These are phyloP conservation scores for Potamarius usumacintae DNA, from an alignment of 2,113 vertebrate genomes.

Conservation along the genomic window DNA sequence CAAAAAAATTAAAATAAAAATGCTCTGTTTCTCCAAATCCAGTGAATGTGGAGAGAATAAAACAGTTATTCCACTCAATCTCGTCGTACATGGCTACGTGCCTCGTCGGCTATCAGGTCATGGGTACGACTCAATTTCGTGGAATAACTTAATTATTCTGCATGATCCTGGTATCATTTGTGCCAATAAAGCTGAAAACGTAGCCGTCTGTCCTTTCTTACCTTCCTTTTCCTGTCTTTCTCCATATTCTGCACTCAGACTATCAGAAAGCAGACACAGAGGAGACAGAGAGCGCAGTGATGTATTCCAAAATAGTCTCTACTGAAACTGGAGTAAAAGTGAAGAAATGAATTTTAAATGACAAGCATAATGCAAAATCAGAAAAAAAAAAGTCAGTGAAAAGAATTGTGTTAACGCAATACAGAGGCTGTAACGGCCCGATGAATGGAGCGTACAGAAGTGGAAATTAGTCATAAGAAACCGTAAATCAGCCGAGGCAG, in stretches of 20 bases:
- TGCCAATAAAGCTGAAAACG: conserved; percentile 54
- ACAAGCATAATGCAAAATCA: neutral
- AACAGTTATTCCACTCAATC: too few species aligned
- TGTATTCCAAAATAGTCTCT: neutral
- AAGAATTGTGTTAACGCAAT: conserved; percentile 21
- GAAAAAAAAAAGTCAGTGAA: neutral
- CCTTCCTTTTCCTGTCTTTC: neutral
- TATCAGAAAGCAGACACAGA: neutral
- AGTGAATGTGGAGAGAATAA: too few species aligned
- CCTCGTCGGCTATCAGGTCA: too few species aligned
- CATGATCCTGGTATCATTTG: conserved; percentile 34
- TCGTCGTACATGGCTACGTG: too few species aligned
- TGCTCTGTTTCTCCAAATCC: too few species aligned
- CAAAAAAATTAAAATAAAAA: too few species aligned
- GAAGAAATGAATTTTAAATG: neutral
- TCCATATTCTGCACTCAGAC: neutral
- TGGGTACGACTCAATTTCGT: too few species aligned
- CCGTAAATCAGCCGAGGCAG: conserved; percentile 20
- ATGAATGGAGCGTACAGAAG: conserved; percentile 20
- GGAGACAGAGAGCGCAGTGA: neutral
- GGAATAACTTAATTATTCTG: too few species aligned
- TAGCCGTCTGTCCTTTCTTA: conserved; percentile 34
- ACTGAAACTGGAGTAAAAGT: neutral
- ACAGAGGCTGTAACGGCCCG: neutral
- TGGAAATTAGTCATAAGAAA: conserved; percentile 30